Conservation (phyloP, 2,888 invertebrate species). For the Melipona bicolor region DNA sequence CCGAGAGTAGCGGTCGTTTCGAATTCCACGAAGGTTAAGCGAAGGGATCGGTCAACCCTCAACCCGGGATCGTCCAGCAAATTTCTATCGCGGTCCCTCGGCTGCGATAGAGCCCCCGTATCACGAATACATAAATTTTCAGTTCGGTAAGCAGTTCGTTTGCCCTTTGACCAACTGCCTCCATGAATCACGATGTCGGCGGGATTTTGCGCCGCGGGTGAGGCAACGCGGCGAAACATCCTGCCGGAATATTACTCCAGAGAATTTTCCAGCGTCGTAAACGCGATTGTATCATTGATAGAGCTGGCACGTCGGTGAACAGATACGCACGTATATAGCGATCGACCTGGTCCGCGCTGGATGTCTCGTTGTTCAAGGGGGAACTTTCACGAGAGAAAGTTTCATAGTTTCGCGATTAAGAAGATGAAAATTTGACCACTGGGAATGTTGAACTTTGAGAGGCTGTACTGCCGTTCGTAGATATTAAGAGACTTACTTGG, state of each 20-base stretch:
- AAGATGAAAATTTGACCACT: neutral
- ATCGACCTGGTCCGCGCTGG: constrained; percentile 3
- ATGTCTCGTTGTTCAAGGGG: neutral
- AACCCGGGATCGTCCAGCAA: neutral
- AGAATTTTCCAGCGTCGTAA: constrained; percentile 38
- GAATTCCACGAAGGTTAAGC: neutral
- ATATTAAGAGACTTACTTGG: neutral
- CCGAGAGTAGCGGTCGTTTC: neutral
- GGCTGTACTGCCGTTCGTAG: neutral
- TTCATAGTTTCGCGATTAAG: constrained; percentile 2
- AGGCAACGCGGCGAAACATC: constrained; percentile 25
- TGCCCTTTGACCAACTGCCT: constrained; percentile 43
- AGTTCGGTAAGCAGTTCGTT: constrained; percentile 50
- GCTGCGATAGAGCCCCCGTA: neutral
- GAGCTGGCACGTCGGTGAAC: neutral
- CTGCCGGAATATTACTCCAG: constrained; percentile 35
- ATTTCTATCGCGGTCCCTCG: neutral
- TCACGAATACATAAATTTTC: constrained; percentile 42
- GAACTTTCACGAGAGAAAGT: constrained; percentile 5
- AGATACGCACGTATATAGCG: too few species aligned
- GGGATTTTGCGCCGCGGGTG: constrained; percentile 35
- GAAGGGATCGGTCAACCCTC: neutral
- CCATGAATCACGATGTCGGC: constrained; percentile 48
- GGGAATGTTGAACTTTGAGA: neutral
- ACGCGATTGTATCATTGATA: constrained; percentile 17